Base-by-base conservation (phyloP, 2,797 vertebrate species). In the Chloroceryle inda region DNA sequence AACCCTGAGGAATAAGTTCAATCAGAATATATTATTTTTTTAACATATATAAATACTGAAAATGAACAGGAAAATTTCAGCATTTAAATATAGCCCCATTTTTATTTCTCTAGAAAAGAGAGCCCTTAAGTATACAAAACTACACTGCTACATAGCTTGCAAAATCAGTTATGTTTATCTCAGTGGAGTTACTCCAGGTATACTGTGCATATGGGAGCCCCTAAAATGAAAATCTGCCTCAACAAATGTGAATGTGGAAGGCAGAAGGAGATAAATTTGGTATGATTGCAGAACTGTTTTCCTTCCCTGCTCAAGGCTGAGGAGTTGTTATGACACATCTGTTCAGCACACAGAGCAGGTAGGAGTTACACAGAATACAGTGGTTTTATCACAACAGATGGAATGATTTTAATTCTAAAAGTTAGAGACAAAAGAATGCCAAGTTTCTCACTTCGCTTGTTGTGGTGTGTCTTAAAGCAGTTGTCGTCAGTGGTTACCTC, bases 301-400 rank as follows among this genome's bases (percentile, higher is more conserved):
- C 81, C 59, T 93, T 86, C 77, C 47, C 82, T 45, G 40, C 86
- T 67, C 42, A 88, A 88, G 64, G 53, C 87, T 89, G 75, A 79
- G 89, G 35, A 95, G 69, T 88, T 96, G 80, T 86, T 96, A 89
- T 67, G 85, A 78, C 72, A 94, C 92, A 95, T 93, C 92, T 97
- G 91, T 83, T 97, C 87, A 73, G 77, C 82, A 87, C 50, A 59
- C 73, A 93, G 75, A 93, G 87, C 75, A 94, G 81, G 84, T 92
- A 97, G 85, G 77, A 72, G 75, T 94, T 95, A 64, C 35, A 61
- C 29, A 63, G 62, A 66, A 78, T 85, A 78, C 78, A 94, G 85
- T 74, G 88, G 87, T 80, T 90, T 87, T 94, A 92, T 77, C 77
- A 15, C 88, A 94, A 74, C 92, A 96, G 89, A 93, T 95, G 92